A percentile compares a stretch with the other conserved stretches of the same genome.
phyloP scores from a whole-genome alignment of 1,140 invertebrate genomes.

The Zaprionus ghesquierei region DNA sequence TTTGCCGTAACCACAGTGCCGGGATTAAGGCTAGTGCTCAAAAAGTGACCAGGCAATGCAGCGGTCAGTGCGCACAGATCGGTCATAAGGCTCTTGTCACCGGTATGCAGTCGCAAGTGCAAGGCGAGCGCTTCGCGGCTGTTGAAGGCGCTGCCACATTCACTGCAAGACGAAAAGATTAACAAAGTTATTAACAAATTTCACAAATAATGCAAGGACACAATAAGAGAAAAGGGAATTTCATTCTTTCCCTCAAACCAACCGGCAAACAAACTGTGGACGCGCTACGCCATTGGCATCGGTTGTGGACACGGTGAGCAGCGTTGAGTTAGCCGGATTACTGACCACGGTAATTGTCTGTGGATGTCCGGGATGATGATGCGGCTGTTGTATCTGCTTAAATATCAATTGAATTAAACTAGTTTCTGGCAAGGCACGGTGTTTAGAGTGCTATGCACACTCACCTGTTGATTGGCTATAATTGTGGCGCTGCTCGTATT shows the following conservation, averaged over 20 bases:
- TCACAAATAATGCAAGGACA: too few relatives aligned
- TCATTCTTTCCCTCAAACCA: not conserved
- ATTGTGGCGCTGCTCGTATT: slow-evolving; percentile 83
- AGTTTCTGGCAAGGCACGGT: not conserved
- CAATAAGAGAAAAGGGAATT: not conserved
- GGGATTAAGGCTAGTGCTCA: slow-evolving; percentile 84
- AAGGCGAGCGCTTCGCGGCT: slow-evolving; percentile 90
- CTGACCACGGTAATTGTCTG: slow-evolving; percentile 82
- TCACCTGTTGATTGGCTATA: slow-evolving; percentile 77
- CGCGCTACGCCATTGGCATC: slow-evolving; percentile 65
- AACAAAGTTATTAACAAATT: not conserved
- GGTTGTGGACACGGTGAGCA: slow-evolving; percentile 73
- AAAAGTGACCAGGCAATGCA: slow-evolving; percentile 87
- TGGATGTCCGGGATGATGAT: slow-evolving; percentile 83
- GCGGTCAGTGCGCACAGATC: slow-evolving; percentile 92
- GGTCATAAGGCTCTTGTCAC: slow-evolving; percentile 92
- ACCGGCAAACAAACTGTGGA: slow-evolving; percentile 83
- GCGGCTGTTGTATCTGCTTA: slow-evolving; percentile 80
- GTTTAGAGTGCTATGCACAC: not conserved
- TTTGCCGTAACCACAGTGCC: slow-evolving; percentile 80
- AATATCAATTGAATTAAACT: slow-evolving; percentile 34
- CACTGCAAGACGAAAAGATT: slow-evolving; percentile 76
- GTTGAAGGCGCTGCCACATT: slow-evolving; percentile 87
- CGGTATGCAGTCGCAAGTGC: slow-evolving; percentile 91
- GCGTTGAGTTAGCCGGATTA: slow-evolving; percentile 74